Evolutionary conservation across 2,888 invertebrate species (phyloP).

Genomic region (Trichopoda pennipes): DNA sequence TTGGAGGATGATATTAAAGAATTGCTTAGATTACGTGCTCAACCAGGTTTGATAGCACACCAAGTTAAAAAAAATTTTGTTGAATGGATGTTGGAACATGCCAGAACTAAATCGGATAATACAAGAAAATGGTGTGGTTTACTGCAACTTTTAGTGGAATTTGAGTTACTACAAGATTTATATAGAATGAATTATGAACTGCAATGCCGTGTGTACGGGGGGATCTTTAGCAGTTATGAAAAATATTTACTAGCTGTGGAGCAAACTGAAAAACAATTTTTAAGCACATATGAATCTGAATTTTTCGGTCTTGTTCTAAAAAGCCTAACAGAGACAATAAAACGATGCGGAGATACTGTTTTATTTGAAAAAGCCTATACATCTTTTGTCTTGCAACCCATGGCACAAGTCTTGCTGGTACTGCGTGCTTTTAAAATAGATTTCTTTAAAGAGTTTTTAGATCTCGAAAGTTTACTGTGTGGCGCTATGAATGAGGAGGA

Average conservation of each 20-base stretch:
- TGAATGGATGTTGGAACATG: constrained; percentile 66
- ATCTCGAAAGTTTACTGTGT: constrained; percentile 72
- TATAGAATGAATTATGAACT: constrained; percentile 72
- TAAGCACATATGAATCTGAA: constrained; percentile 71
- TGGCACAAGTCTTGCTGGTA: constrained; percentile 72
- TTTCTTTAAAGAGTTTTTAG: constrained; percentile 75
- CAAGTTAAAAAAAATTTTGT: constrained; percentile 73
- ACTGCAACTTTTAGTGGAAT: constrained; percentile 71
- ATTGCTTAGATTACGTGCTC: constrained; percentile 74
- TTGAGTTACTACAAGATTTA: constrained; percentile 76
- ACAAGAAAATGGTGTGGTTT: constrained; percentile 68
- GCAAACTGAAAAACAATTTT: constrained; percentile 23
- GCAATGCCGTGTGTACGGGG: constrained; percentile 70
- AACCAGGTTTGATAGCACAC: constrained; percentile 74
- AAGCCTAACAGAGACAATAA: constrained; percentile 72
- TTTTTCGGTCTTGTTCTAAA: constrained; percentile 72
- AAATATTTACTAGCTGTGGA: constrained; percentile 67
- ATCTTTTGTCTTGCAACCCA: constrained; percentile 64
- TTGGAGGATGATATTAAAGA: constrained; percentile 68
- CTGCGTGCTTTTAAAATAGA: constrained; percentile 71
- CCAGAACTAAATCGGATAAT: constrained; percentile 25
- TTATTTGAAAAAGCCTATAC: constrained; percentile 71
- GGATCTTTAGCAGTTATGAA: constrained; percentile 74
- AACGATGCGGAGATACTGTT: constrained; percentile 70
- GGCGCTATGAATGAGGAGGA: constrained; percentile 44